phyloP scores from a whole-genome alignment of 37 sponge, comb jelly and placozoan species.

The Hexactinellida sp. region DNA sequence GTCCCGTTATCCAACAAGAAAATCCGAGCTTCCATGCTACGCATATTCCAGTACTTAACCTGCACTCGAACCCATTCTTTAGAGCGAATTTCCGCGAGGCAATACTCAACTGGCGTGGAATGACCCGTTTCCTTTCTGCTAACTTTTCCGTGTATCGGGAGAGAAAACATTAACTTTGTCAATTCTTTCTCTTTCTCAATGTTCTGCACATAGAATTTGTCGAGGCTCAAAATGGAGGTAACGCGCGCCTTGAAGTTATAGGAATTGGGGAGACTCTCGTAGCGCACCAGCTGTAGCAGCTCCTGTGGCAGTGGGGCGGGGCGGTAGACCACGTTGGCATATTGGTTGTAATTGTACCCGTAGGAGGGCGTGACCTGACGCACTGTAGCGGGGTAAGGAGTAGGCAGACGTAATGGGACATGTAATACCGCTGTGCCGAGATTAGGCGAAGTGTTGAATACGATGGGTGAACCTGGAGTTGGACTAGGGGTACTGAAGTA shows the following conservation, averaged over 20 bases:
- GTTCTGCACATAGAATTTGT: not conserved
- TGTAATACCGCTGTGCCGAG: too few relatives aligned
- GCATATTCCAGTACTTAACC: not conserved
- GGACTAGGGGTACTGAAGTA: not conserved
- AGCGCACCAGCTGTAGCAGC: not conserved
- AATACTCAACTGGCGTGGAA: not conserved
- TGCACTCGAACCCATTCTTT: constrained; percentile 9
- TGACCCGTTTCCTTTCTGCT: not conserved
- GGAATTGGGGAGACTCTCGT: not conserved
- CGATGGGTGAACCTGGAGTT: not conserved
- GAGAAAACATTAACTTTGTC: not conserved
- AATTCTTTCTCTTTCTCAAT: not conserved
- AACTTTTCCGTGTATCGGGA: not conserved
- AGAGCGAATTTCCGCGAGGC: not conserved
- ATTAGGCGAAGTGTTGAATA: not conserved
- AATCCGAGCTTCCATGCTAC: not conserved
- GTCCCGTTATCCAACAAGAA: not conserved
- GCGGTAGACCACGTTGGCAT: too few relatives aligned
- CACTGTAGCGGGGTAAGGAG: not conserved
- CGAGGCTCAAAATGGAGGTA: not conserved
- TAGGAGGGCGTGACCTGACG: not conserved
- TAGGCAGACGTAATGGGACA: too few relatives aligned
- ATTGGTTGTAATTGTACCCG: not conserved
- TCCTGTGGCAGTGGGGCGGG: not conserved
- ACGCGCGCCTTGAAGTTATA: not conserved